Conservation (phyloP, 1,140 invertebrate species). For the Cyrtorhinus lividipennis region DNA sequence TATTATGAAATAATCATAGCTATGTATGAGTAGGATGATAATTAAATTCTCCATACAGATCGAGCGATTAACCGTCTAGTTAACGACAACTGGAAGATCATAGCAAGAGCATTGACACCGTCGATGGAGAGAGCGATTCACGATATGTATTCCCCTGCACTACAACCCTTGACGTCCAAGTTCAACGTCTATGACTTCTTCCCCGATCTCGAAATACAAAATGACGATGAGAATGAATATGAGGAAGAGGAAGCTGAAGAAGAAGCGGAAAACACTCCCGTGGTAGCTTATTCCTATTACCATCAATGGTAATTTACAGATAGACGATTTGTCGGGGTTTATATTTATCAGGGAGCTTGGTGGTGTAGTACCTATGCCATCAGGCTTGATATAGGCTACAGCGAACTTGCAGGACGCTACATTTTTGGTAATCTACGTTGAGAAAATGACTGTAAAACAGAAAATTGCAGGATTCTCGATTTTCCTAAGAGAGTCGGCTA, state of each 20-base stretch:
- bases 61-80: constrained; percentile 3
- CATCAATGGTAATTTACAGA: neutral
- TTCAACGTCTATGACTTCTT: constrained; percentile 4
- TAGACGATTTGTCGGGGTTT: too few relatives aligned
- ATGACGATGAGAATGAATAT: neutral
- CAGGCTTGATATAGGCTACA: too few relatives aligned
- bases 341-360: too few relatives aligned
- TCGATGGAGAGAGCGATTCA: constrained; percentile 6
- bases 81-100: constrained; percentile 12
- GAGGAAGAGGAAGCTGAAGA: neutral
- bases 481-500: too few relatives aligned
- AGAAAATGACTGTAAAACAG: too few relatives aligned
- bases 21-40: too few relatives aligned
- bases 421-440: too few relatives aligned
- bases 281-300: neutral
- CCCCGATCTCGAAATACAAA: neutral
- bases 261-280: neutral
- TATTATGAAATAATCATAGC: too few relatives aligned
- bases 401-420: too few relatives aligned
- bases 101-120: neutral
- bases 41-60: too few relatives aligned
- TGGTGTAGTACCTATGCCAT: too few relatives aligned
- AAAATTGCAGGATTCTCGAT: too few relatives aligned
- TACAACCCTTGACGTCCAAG: constrained; percentile 4
- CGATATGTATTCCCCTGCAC: neutral